phyloP scores from a whole-genome alignment of 2,113 vertebrate species.

The Pteropus alecto region DNA sequence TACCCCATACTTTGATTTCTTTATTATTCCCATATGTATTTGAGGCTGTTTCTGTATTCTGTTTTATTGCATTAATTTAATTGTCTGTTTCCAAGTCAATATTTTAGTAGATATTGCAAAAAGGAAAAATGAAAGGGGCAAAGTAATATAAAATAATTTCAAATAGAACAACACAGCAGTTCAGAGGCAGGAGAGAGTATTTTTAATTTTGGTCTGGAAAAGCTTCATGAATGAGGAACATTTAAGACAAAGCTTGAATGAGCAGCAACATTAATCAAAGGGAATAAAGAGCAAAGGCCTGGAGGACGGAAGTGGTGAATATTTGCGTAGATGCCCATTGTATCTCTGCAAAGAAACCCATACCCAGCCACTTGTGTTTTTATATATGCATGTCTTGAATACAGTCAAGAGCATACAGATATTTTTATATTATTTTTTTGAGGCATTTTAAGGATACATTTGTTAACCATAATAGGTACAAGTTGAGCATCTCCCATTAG shows the following conservation, averaged over 20 bases:
- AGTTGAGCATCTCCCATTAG: neutral
- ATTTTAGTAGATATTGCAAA: slow-evolving; percentile 32
- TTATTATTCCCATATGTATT: neutral
- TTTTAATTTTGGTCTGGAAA: slow-evolving; percentile 9
- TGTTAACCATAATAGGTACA: neutral
- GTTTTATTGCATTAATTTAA: slow-evolving; percentile 19
- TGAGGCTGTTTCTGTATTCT: neutral
- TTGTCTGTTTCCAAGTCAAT: neutral
- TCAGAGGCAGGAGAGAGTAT: neutral
- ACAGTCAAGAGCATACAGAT: neutral
- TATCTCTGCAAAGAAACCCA: neutral
- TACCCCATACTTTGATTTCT: neutral
- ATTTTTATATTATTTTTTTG: neutral
- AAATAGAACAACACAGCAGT: neutral
- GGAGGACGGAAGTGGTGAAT: neutral
- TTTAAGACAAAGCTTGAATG: neutral
- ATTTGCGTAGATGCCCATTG: neutral
- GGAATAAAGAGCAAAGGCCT: neutral
- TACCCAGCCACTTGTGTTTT: neutral
- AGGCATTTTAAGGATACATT: neutral
- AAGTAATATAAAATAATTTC: slow-evolving; percentile 17
- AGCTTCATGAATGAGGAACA: neutral
- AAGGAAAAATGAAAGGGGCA: slow-evolving; percentile 7
- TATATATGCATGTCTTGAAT: neutral
- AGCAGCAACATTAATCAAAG: neutral